Evolutionary conservation across 2,113 vertebrate species (phyloP), one percentile per base, ranked within the genome.

Genomic region (Petromus typicus): DNA sequence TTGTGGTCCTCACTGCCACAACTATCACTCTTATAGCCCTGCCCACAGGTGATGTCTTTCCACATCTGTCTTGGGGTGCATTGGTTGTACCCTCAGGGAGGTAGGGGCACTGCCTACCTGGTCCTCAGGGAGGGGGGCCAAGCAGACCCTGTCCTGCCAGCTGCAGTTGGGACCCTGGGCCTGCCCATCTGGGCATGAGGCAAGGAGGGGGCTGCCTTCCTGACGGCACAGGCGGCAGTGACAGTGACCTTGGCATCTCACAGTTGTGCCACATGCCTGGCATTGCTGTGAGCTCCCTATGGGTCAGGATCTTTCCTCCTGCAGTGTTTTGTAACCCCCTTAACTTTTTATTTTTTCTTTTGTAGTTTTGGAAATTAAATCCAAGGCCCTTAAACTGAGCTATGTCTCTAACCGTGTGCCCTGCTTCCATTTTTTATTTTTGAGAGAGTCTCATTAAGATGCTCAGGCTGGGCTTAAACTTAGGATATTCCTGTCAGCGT

Each of bases 21-120:
- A 4, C 78, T 17, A 0, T 51, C 25, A 3, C 32, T 34, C 63
- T 37, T 43, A 14, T 23, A 1, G 51, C 51, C 45, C 61, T 22
- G 37, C 32, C 45, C 0, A 0, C 4, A 2, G 0, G 0, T 17
- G 75, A 17, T 0, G 4, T 27, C 25, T 27, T 57, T 54, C 64
- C 92, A 81, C 11, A 12, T 2, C 66, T 9, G 0, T 61, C 54
- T 64, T 23, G 23, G n/a, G 27, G 12, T 12, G 3, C 27, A 54
- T 27, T 20, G n/a, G 30, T 34, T 27, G 20, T 16, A 3, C 43
- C 37, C 16, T n/a, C 66, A 13, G 51, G 67, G 5, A 16, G 6
- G 61, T 76, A 48, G 32, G 40, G 43, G 45, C 43, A 59, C 56
- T 43, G 37, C 67, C 43, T 9, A 3, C 75, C 20, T 9, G 8